Percentiles rank a stretch among this genome's conserved stretches.
Conservation (phyloP, 1,140 invertebrate species). For the Ptiloglossa arizonensis region DNA sequence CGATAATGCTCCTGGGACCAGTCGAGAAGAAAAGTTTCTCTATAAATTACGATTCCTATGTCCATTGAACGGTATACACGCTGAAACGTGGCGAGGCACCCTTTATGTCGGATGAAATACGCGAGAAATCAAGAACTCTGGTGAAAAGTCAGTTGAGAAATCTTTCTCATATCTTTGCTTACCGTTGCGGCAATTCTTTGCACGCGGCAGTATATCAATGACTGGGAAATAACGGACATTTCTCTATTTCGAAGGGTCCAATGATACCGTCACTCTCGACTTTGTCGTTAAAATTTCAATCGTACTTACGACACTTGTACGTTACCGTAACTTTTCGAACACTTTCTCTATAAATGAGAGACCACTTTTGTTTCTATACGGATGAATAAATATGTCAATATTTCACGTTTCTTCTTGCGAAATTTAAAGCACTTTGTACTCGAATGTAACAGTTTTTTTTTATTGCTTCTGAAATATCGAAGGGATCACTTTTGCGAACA, state of each 20-base stretch:
- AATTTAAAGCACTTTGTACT: too few species aligned
- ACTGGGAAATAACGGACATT: not conserved
- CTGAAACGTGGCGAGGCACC: constrained; percentile 23
- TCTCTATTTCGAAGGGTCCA: not conserved
- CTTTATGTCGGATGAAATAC: constrained; percentile 57
- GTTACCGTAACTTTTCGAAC: too few species aligned
- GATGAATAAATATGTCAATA: too few species aligned
- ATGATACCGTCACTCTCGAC: too few species aligned
- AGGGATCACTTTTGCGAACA: too few species aligned
- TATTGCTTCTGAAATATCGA: too few species aligned
- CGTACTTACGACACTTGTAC: not conserved
- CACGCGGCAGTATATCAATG: not conserved
- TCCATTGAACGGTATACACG: constrained; percentile 54
- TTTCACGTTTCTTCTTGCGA: too few species aligned
- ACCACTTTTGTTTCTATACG: too few species aligned
- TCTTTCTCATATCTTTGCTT: constrained; percentile 9
- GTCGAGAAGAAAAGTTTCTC: constrained; percentile 67
- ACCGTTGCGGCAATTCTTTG: not conserved
- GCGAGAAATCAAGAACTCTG: constrained; percentile 37
- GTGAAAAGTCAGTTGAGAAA: constrained; percentile 1
- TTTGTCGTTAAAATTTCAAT: too few species aligned
- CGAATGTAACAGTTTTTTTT: too few species aligned
- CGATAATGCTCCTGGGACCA: constrained; percentile 24
- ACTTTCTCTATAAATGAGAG: too few species aligned
- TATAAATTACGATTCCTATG: constrained; percentile 69